Percentiles rank a stretch among this genome's conserved stretches.
Conservation (phyloP, 2,888 invertebrate genomes). For the Mythimna pallens region DNA sequence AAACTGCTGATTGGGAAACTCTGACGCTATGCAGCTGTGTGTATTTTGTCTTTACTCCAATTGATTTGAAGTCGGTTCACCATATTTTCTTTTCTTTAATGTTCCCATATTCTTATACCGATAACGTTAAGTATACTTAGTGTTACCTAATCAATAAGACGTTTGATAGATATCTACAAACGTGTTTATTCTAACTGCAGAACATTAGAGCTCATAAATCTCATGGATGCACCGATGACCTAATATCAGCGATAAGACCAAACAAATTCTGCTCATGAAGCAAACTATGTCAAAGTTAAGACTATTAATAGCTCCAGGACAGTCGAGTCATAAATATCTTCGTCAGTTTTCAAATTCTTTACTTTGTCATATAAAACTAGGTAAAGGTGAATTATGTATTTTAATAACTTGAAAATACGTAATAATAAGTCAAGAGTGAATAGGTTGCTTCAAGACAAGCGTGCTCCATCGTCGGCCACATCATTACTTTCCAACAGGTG, state of each 20-base stretch:
- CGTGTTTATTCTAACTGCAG: constrained; percentile 13
- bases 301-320: constrained; percentile 38
- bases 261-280: constrained; percentile 24
- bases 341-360: background rate
- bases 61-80: background rate
- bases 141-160: background rate
- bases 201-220: constrained; percentile 34
- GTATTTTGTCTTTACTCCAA: background rate
- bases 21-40: too few species aligned
- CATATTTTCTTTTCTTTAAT: background rate
- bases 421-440: too few species aligned
- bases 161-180: background rate
- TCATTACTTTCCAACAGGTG: too few species aligned
- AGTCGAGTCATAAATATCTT: background rate
- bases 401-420: too few species aligned
- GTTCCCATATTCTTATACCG: too few species aligned
- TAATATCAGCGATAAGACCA: constrained; percentile 35
- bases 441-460: too few species aligned
- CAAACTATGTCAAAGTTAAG: constrained; percentile 45
- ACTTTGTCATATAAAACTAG: background rate
- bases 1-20: too few species aligned
- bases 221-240: constrained; percentile 43
- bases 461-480: too few species aligned
- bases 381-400: too few species aligned
- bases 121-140: background rate